These are phyloP conservation scores for Drosophila carrolli DNA, from an alignment of 1,140 invertebrate species.

Conservation along the genomic window DNA sequence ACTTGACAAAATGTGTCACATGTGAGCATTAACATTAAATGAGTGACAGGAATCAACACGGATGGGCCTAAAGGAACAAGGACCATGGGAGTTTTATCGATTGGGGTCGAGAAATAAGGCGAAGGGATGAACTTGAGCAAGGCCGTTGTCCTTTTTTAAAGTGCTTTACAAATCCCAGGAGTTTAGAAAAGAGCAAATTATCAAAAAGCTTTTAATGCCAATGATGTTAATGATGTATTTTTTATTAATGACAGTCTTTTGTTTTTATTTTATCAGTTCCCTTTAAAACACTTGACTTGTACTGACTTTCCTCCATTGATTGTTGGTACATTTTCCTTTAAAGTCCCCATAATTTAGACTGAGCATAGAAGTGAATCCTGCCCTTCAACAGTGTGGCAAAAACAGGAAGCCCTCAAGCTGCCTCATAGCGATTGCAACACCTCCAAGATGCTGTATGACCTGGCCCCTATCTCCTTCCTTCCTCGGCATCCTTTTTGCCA, in stretches of 20 bases:
- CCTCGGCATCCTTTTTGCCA: constrained; percentile 21
- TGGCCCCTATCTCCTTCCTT: background rate
- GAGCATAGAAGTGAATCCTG: background rate
- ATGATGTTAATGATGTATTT: no score
- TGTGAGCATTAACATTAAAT: constrained; percentile 70
- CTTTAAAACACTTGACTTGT: no score
- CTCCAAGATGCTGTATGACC: constrained; percentile 33
- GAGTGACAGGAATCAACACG: constrained; percentile 72
- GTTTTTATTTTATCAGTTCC: no score
- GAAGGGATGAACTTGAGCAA: background rate
- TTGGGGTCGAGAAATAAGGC: background rate
- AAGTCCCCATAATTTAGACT: constrained; percentile 1
- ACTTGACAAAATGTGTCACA: constrained; percentile 73
- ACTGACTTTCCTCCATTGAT: no score
- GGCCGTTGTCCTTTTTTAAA: background rate
- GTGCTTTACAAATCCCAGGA: no score
- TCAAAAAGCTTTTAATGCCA: background rate
- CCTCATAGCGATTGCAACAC: constrained; percentile 31
- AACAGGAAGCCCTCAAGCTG: constrained; percentile 38
- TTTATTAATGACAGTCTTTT: no score
- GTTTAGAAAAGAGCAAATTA: no score
- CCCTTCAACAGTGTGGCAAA: background rate
- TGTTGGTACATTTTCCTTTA: background rate
- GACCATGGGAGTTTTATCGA: constrained; percentile 22
- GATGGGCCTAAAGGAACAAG: constrained; percentile 6